These are phyloP conservation scores for Dicaeum eximium DNA, from an alignment of 2,113 vertebrate species.

Conservation along the genomic window DNA sequence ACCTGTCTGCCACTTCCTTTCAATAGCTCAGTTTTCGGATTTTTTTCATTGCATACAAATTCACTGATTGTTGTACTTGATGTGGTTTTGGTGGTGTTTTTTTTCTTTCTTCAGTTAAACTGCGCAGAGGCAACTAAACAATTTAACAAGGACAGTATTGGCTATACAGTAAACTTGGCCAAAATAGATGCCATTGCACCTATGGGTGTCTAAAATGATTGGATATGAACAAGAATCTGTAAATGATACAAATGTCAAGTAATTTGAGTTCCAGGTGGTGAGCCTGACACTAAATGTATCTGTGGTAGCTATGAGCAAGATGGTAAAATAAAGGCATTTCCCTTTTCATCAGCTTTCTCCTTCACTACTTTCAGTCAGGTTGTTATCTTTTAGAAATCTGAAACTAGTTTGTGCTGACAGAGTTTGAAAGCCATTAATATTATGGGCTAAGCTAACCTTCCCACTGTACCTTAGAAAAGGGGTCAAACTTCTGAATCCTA, in stretches of 20 bases:
- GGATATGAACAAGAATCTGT: neutral
- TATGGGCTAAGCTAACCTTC: neutral
- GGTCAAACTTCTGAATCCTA: neutral
- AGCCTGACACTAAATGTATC: neutral
- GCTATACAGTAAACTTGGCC: neutral
- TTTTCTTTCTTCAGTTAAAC: neutral
- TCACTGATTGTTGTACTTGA: neutral
- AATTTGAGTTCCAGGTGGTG: neutral
- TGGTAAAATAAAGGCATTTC: neutral
- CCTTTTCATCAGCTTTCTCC: neutral
- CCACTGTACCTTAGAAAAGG: neutral
- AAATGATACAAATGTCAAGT: neutral
- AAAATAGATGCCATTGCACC: neutral
- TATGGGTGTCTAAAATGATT: neutral
- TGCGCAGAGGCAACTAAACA: neutral
- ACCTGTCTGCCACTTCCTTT: neutral
- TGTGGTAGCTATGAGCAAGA: neutral
- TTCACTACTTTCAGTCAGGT: neutral
- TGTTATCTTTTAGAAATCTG: neutral
- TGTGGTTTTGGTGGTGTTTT: neutral
- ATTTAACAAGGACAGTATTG: neutral
- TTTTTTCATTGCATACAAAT: neutral
- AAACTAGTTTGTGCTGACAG: neutral
- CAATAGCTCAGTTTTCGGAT: neutral
- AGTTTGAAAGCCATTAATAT: neutral